These are phyloP conservation scores for Amblyteles armatorius DNA, from an alignment of 2,888 invertebrate species.

Conservation along the genomic window DNA sequence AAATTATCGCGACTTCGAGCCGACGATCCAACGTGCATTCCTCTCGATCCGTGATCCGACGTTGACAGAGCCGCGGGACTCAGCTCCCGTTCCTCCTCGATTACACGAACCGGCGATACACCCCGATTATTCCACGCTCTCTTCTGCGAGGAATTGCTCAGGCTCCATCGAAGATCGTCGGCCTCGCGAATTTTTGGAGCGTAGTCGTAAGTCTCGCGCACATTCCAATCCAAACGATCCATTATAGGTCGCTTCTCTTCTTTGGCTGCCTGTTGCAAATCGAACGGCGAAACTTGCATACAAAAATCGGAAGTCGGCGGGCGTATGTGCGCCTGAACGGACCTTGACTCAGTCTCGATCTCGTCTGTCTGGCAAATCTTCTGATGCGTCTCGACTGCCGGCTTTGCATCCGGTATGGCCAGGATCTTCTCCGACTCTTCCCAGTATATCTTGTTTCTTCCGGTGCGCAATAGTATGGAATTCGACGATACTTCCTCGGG, in stretches of 20 bases:
- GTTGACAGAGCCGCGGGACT: slow-evolving; percentile 66
- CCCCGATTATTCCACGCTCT: slow-evolving; percentile 71
- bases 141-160: slow-evolving; percentile 78
- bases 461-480: slow-evolving; percentile 80
- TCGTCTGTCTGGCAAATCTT: slow-evolving; percentile 83
- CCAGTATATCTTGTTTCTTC: slow-evolving; percentile 78
- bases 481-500: slow-evolving; percentile 75
- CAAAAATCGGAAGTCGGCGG: slow-evolving; percentile 64
- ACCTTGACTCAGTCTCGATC: slow-evolving; percentile 68
- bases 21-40: slow-evolving; percentile 70
- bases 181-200: slow-evolving; percentile 74
- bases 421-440: slow-evolving; percentile 74
- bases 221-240: slow-evolving; percentile 81
- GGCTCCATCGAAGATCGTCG: slow-evolving; percentile 80
- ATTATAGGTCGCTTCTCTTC: slow-evolving; percentile 80
- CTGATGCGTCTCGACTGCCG: slow-evolving; percentile 75
- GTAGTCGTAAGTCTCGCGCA: slow-evolving; percentile 79
- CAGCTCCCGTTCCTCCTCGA: slow-evolving; percentile 70
- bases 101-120: slow-evolving; percentile 61
- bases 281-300: slow-evolving; percentile 69
- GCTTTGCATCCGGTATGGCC: slow-evolving; percentile 53
- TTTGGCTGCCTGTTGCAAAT: slow-evolving; percentile 66
- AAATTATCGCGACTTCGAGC: slow-evolving; percentile 71
- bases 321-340: slow-evolving; percentile 66
- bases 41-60: slow-evolving; percentile 71